Evolutionary conservation across 2,113 vertebrate species (phyloP).

Genomic region (Rhinoderma darwinii): DNA sequence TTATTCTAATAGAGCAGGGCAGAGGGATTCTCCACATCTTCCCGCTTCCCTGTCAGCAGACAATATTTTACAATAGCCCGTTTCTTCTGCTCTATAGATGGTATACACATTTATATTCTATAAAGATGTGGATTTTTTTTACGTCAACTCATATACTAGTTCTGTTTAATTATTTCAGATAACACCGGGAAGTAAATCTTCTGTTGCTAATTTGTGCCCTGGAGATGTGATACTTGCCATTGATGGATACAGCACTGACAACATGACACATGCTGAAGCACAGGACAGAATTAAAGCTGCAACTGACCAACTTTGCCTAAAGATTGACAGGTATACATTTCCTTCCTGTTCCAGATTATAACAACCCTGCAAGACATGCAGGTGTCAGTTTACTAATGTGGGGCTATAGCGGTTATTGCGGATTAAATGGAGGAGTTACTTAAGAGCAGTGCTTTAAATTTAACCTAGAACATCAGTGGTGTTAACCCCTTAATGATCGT

Average conservation of each 20-base stretch:
- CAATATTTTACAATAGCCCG: too few relatives aligned
- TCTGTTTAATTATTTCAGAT: slow-evolving; percentile 76
- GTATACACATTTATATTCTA: too few relatives aligned
- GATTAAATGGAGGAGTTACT: neutral
- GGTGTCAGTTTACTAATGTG: neutral
- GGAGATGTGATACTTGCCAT: slow-evolving; percentile 94
- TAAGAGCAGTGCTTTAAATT: neutral
- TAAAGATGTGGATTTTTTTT: too few relatives aligned
- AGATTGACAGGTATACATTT: slow-evolving; percentile 85
- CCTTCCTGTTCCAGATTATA: neutral
- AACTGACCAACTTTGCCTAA: slow-evolving; percentile 81
- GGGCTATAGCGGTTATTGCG: neutral
- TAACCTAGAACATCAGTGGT: neutral
- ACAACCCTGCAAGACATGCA: neutral
- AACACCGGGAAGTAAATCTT: slow-evolving; percentile 93
- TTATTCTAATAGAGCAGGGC: too few relatives aligned
- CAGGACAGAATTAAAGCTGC: slow-evolving; percentile 94
- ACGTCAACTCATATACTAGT: neutral
- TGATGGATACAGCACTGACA: slow-evolving; percentile 82
- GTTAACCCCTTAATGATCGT: too few relatives aligned
- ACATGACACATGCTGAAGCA: slow-evolving; percentile 93
- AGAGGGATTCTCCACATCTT: too few relatives aligned
- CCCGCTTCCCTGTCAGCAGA: too few relatives aligned
- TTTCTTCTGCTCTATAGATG: too few relatives aligned
- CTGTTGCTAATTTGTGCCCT: slow-evolving; percentile 84